Base-by-base conservation (phyloP, 1,140 invertebrate species). In the Pinna nobilis region DNA sequence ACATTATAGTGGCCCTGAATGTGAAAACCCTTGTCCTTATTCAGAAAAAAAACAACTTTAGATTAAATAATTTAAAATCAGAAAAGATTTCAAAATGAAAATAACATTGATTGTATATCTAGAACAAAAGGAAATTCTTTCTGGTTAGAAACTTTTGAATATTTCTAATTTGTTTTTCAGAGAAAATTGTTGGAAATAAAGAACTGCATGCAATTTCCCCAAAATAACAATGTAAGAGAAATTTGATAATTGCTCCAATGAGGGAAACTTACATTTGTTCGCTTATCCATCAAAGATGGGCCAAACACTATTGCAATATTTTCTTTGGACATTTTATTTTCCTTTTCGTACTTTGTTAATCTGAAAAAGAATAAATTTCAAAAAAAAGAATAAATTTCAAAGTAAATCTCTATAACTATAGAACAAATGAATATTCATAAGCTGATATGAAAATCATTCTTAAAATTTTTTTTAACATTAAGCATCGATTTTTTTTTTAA, bases 281-380 rank as follows among this genome's bases (percentile, higher is more conserved):
- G 65, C 25, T 78, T 79, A n/a, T 70, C 78, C 77, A 88, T 72
- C 4, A 87, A 59, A 1, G 86, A 78, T 1, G 87, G 86, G 49
- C 86, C 87, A 81, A 88, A 88, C 20, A 84, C 80, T 20, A 85
- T 78, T 2, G 84, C 84, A n/a, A 88, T 63, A 67, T 87, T 85
- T 9, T 77, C 70, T 3, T 77, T 51, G 25, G 50, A 71, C 87
- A 88, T 88, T 55, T 79, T 81, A 51, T 86, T 88, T 0, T 77
- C 66, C 25, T 28, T 39, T 20, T 77, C 53, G 32, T 79, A 44
- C 15, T 81, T 55, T 30, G 82, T 50, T 53, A 88, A 74, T 50
- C 86, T 86, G 64, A 20, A 81, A 77, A 35, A 71, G 13, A 55
- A 74, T 61, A 80, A 28, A 63, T 18, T n/a, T 35, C 3, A 28